Conservation (phyloP, 2,113 vertebrate species). For the Tympanuchus pallidicinctus region DNA sequence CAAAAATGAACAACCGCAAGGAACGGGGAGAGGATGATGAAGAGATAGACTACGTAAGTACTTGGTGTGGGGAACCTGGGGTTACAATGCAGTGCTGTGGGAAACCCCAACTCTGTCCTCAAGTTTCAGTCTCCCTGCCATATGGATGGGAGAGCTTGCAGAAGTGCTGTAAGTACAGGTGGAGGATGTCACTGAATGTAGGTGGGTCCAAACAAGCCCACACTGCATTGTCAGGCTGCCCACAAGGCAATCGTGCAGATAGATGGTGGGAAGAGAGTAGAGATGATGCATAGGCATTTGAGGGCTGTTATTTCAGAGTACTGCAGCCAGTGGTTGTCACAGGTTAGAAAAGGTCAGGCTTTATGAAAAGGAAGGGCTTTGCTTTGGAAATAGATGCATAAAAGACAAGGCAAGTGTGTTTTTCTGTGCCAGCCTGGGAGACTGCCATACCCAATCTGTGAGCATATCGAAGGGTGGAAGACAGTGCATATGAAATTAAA, state of each 20-base stretch:
- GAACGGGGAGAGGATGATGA: conserved; percentile 88
- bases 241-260: neutral
- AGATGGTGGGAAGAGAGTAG: neutral
- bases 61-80: neutral
- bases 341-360: conserved; percentile 81
- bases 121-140: neutral
- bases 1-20: conserved; percentile 88
- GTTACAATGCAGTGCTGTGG: neutral
- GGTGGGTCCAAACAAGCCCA: neutral
- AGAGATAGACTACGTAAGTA: conserved; percentile 93
- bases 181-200: neutral
- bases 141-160: neutral
- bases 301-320: neutral
- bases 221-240: neutral
- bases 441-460: neutral
- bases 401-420: neutral
- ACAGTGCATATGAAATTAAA: neutral
- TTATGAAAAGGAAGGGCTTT: conserved; percentile 72
- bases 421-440: neutral
- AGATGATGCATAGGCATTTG: neutral
- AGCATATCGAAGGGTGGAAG: neutral
- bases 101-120: neutral
- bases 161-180: neutral
- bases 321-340: neutral
- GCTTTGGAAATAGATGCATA: neutral